These are phyloP conservation scores for Nudaria mundana DNA, from an alignment of 2,888 invertebrate species.

Conservation along the genomic window DNA sequence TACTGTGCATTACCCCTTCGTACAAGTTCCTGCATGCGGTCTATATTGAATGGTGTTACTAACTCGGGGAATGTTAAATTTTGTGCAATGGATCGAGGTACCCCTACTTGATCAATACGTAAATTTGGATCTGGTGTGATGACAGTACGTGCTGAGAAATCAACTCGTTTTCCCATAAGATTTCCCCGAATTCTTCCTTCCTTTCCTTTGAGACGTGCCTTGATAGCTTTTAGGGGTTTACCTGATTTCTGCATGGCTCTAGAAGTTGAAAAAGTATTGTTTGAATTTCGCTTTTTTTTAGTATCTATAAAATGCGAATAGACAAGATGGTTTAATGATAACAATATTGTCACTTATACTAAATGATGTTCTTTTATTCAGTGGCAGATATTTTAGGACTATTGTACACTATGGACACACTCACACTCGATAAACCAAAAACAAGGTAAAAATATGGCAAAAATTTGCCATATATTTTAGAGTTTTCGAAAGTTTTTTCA, in stretches of 20 bases:
- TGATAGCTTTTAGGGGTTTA: slow-evolving; percentile 98
- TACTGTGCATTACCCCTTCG: slow-evolving; percentile 98
- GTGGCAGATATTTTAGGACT: too few relatives aligned
- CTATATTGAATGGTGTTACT: slow-evolving; percentile 99
- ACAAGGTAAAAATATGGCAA: too few relatives aligned
- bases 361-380: too few relatives aligned
- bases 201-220: slow-evolving; percentile 97
- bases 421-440: too few relatives aligned
- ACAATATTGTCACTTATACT: too few relatives aligned
- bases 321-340: too few relatives aligned
- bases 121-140: slow-evolving; percentile 98
- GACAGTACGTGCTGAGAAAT: slow-evolving; percentile 99
- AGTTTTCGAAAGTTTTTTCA: too few relatives aligned
- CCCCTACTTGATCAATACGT: slow-evolving; percentile 97
- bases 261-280: slow-evolving; percentile 38
- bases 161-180: slow-evolving; percentile 99
- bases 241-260: slow-evolving; percentile 99
- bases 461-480: too few relatives aligned
- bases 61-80: slow-evolving; percentile 99
- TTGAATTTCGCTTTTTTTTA: too few relatives aligned
- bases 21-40: slow-evolving; percentile 96
- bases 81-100: slow-evolving; percentile 98
- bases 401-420: too few relatives aligned
- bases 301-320: too few relatives aligned
- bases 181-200: slow-evolving; percentile 99